These are phyloP conservation scores for Augochlorella aurata DNA, from an alignment of 2,888 invertebrate genomes.

Conservation along the genomic window DNA sequence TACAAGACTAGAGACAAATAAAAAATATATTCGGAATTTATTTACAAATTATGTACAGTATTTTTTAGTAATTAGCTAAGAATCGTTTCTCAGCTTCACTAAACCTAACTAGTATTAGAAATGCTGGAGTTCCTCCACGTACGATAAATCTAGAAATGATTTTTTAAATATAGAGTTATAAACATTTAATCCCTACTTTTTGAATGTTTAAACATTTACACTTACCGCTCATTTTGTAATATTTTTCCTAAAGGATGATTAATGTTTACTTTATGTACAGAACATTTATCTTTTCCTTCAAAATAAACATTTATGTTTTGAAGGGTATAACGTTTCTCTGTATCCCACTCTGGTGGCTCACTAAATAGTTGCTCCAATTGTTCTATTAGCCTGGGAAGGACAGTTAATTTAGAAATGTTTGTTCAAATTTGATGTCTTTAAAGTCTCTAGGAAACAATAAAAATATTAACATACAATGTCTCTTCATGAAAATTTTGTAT, in stretches of 20 bases:
- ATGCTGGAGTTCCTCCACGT: constrained; percentile 87
- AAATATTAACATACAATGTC: constrained; percentile 82
- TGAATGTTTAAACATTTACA: constrained; percentile 31
- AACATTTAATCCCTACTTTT: neutral
- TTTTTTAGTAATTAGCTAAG: constrained; percentile 82
- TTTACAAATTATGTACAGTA: constrained; percentile 10
- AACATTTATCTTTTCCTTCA: constrained; percentile 86
- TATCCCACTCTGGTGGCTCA: constrained; percentile 89
- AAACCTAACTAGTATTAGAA: constrained; percentile 85
- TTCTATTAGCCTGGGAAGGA: constrained; percentile 83
- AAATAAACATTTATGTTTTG: constrained; percentile 88
- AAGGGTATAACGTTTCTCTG: constrained; percentile 85
- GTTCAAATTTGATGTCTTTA: constrained; percentile 17
- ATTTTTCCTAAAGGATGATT: constrained; percentile 85
- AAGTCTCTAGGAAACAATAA: constrained; percentile 58
- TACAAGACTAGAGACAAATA: neutral
- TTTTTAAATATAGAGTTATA: neutral
- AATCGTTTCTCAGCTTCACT: constrained; percentile 85
- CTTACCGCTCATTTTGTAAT: constrained; percentile 84
- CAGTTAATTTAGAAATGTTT: constrained; percentile 36
- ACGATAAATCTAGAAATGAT: constrained; percentile 83
- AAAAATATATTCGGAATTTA: constrained; percentile 23
- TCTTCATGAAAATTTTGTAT: constrained; percentile 91
- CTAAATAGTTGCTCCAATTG: constrained; percentile 87
- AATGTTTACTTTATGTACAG: constrained; percentile 84